Percentiles rank a stretch among this genome's conserved stretches.
Conservation (phyloP, 2,797 vertebrate genomes). For the Setipinna tenuifilis region DNA sequence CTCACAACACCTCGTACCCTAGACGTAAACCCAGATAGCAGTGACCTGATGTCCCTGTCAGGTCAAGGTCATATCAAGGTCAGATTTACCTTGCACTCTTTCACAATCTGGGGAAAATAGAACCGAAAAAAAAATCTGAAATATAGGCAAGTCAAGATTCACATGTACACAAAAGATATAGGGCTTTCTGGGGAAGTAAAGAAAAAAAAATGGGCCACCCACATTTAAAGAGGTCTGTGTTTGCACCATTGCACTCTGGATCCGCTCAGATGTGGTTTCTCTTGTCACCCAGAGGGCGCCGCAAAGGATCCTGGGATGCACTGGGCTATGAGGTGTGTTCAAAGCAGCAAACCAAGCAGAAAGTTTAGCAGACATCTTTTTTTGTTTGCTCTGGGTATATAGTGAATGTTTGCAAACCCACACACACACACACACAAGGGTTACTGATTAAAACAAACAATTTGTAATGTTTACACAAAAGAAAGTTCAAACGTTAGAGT, state of each 20-base stretch:
- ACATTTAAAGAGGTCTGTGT: not conserved
- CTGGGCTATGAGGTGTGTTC: not conserved
- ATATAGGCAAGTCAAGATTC: too few relatives aligned
- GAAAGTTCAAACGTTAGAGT: not conserved
- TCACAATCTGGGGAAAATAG: too few relatives aligned
- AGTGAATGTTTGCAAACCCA: not conserved
- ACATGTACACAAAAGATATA: too few relatives aligned
- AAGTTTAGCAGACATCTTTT: too few relatives aligned
- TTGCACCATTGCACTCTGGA: not conserved
- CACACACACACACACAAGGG: not conserved
- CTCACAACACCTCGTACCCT: not conserved
- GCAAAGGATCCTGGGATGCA: not conserved
- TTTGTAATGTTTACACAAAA: not conserved
- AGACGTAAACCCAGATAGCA: not conserved
- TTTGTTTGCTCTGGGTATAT: too few relatives aligned
- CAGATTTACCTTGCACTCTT: not conserved
- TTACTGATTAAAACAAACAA: not conserved
- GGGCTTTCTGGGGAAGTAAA: too few relatives aligned
- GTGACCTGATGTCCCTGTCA: not conserved
- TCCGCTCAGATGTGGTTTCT: not conserved
- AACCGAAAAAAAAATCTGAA: too few relatives aligned
- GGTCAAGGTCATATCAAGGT: not conserved
- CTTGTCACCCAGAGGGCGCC: not conserved
- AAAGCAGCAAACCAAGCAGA: not conserved
- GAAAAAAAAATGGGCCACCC: too few relatives aligned